A percentile compares a stretch with the other conserved stretches of the same genome.
Conservation (phyloP, 2,113 vertebrate species). For the Pelecanus crispus region DNA sequence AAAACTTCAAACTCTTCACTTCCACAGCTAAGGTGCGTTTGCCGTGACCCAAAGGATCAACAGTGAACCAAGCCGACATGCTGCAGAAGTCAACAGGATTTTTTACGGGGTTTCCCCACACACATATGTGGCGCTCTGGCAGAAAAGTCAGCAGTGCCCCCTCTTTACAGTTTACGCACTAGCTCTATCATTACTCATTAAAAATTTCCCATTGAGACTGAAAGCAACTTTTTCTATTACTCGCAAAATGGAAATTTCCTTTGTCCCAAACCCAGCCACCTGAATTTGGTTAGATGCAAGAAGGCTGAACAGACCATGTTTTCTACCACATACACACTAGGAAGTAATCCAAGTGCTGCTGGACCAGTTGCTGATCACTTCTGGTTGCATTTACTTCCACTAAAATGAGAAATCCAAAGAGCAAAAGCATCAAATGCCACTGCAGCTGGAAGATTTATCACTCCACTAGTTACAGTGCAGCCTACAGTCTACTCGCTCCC, state of each 20-base stretch:
- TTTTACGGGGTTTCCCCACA: background rate
- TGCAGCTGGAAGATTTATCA: background rate
- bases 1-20: background rate
- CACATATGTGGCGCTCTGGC: fast-evolving
- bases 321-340: background rate
- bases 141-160: fast-evolving
- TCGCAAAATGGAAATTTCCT: background rate
- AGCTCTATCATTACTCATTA: background rate
- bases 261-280: background rate
- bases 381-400: background rate
- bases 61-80: fast-evolving
- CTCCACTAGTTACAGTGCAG: background rate
- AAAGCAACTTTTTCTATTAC: background rate
- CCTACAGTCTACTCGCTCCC: background rate
- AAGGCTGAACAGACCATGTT: background rate
- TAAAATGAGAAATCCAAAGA: background rate
- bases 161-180: background rate
- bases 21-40: background rate
- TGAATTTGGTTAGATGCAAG: background rate
- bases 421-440: background rate
- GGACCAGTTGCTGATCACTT: background rate
- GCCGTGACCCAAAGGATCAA: background rate
- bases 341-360: background rate
- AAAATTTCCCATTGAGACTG: background rate
- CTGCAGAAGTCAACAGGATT: background rate